A percentile compares a stretch with the other conserved stretches of the same genome.
Conservation (phyloP, 2,113 vertebrate genomes). For the Benitochromis conjunctus region DNA sequence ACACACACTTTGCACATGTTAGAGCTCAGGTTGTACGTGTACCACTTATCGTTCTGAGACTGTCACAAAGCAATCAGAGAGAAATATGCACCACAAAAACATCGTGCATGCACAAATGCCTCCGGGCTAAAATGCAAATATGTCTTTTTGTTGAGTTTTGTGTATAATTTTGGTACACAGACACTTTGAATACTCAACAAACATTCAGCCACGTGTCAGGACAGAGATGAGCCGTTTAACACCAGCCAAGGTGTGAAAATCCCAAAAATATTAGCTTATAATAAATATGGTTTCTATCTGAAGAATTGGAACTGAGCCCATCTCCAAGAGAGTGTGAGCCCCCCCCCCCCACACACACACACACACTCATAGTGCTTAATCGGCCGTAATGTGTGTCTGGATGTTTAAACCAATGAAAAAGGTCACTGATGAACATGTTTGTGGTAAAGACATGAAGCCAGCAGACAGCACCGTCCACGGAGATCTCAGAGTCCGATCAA, state of each 20-base stretch:
- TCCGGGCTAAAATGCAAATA: not conserved
- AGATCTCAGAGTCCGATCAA: not conserved
- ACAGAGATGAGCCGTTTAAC: not conserved
- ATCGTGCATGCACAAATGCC: not conserved
- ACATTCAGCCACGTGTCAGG: not conserved
- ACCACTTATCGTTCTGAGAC: fast-evolving
- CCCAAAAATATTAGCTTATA: not conserved
- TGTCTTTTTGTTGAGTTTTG: not conserved
- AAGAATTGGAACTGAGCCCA: not conserved
- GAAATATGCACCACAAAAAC: not conserved
- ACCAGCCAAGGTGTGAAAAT: not conserved
- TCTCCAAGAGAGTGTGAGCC: not conserved
- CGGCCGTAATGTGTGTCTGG: not conserved
- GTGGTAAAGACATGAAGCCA: not conserved
- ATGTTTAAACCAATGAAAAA: not conserved
- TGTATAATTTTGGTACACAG: not conserved
- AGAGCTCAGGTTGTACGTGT: too few species aligned
- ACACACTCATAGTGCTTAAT: not conserved
- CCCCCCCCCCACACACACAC: not conserved
- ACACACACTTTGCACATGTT: not conserved
- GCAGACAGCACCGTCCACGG: not conserved
- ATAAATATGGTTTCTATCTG: not conserved
- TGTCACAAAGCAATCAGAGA: not conserved
- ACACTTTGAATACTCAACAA: not conserved
- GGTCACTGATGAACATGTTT: not conserved